A percentile compares a stretch with the other conserved stretches of the same genome.
These are phyloP conservation scores for Ptycholaimellus sp. DNA, from an alignment of 2,888 invertebrate species.

Conservation along the genomic window DNA sequence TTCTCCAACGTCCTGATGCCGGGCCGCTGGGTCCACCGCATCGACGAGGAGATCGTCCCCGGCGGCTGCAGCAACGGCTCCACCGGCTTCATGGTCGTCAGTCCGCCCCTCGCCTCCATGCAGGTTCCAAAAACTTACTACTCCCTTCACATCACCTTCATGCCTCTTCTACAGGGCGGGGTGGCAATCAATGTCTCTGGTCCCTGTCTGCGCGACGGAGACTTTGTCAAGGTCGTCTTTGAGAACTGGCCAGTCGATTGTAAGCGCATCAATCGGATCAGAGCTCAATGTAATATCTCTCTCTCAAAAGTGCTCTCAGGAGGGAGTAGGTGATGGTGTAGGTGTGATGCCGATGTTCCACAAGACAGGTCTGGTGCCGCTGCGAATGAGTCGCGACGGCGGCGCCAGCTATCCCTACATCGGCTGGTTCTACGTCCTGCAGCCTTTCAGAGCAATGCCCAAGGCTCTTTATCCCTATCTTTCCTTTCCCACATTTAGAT, in stretches of 20 bases:
- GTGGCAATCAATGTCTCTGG: conserved; percentile 85
- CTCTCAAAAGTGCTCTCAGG: too few relatives aligned
- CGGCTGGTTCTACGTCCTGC: conserved; percentile 19
- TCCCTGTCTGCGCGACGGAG: conserved; percentile 49
- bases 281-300: conserved; percentile 20
- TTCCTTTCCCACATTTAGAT: not conserved
- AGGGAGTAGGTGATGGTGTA: too few relatives aligned
- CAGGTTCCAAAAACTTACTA: too few relatives aligned
- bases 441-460: not conserved
- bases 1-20: conserved; percentile 22
- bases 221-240: conserved; percentile 10
- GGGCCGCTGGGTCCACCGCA: conserved; percentile 68
- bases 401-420: conserved; percentile 20
- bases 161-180: too few relatives aligned
- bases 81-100: conserved; percentile 27
- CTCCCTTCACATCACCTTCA: too few relatives aligned
- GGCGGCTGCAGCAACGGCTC: conserved; percentile 43
- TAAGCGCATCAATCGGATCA: conserved; percentile 11
- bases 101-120: conserved; percentile 89
- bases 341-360: conserved; percentile 22
- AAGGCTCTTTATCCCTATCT: not conserved
- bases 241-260: conserved; percentile 16
- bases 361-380: conserved; percentile 18
- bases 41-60: conserved; percentile 68
- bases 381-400: conserved; percentile 20